Evolutionary conservation across 2,797 vertebrate species (phyloP), one percentile per base, ranked within the genome.

Genomic region (Megaceryle alcyon): DNA sequence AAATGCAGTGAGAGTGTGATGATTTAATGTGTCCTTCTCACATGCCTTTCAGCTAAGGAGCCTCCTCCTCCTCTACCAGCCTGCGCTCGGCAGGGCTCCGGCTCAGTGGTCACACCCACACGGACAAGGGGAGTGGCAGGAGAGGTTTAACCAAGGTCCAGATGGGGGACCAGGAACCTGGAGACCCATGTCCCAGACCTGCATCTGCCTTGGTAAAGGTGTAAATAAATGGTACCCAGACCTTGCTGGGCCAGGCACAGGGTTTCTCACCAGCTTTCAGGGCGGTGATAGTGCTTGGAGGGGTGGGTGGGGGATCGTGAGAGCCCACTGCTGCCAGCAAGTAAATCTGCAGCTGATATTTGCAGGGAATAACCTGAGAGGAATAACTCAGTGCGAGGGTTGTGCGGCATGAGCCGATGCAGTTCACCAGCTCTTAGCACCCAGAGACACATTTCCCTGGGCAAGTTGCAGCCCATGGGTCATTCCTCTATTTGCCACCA

Each of bases 11-110:
- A 70, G 51, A 56, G 87, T 5, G 35, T 59, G 87, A 72, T 97
- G 91, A 96, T 96, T 96, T 96, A 94, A 94, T 84, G 91, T 73
- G 91, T 95, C 92, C 92, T 95, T 95, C 92, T 86, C 5, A 1
- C 0, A 0, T 86, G 85, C 89, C 89, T 96, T 96, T 91, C 80
- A 86, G 65, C 79, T 66, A 56, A 73, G 66, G 44, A 94, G 35
- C 85, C 51, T 92, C 82, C 70, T 94, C 80, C 79, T 61, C 92
- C 51, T 51, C 56, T 64, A 31, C 9, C 71, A 73, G 14, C 61
- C 48, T 9, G 1, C 17, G 9, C 51, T 76, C 9, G 0, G 54
- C 31, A 3, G 4, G 22, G 77, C 48, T 90, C 33, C 3, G 21
- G 28, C 63, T 92, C 7, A 3, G 14, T 78, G 28, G 41, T 69